These are phyloP conservation scores for Nomada ferruginata DNA, from an alignment of 2,888 invertebrate species.

Conservation along the genomic window DNA sequence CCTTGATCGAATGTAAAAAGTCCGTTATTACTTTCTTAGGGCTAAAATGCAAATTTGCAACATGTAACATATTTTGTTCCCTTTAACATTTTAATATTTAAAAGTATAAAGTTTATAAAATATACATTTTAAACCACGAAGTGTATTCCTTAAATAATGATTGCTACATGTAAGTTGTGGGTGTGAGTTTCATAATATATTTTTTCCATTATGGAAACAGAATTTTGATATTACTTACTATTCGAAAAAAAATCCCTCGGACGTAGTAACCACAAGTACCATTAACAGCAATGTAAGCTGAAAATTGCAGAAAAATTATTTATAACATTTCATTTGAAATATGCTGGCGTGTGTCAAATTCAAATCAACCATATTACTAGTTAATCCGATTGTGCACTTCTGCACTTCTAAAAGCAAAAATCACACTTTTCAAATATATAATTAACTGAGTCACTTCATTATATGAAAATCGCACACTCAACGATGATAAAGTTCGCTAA, in stretches of 20 bases:
- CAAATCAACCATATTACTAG: background rate
- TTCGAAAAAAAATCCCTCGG: slow-evolving; percentile 74
- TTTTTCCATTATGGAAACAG: background rate
- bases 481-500: too few relatives aligned
- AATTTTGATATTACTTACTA: slow-evolving; percentile 67
- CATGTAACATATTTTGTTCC: background rate
- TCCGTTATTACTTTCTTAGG: slow-evolving; percentile 69
- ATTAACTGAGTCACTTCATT: background rate
- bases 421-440: background rate
- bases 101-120: background rate
- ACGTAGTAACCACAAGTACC: slow-evolving; percentile 54
- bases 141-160: background rate
- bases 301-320: slow-evolving; percentile 52
- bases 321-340: background rate
- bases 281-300: slow-evolving; percentile 58
- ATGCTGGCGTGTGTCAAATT: background rate
- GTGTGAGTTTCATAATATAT: background rate
- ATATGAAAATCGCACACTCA: background rate
- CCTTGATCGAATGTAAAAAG: slow-evolving; percentile 68
- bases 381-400: background rate
- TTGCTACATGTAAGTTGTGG: background rate
- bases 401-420: background rate
- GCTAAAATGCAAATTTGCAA: slow-evolving; percentile 61
- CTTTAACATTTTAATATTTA: background rate
- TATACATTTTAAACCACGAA: background rate